Base-by-base conservation (phyloP, 2,888 invertebrate genomes). In the Tolmerus cingulatus region DNA sequence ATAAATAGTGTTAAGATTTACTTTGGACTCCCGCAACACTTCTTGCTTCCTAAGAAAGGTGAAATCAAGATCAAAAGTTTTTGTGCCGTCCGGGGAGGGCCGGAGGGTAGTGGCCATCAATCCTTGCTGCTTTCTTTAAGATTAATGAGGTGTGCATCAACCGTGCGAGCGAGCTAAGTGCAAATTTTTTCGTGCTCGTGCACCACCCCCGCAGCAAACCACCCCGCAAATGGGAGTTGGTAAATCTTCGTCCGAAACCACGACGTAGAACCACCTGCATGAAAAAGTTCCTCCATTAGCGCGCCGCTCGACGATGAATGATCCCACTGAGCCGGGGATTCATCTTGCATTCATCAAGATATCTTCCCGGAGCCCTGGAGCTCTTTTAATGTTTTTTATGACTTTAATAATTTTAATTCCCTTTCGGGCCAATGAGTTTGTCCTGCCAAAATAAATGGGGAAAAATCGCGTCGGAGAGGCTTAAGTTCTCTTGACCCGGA, bases 91-190 rank as follows among this genome's bases (percentile, higher is more conserved):
- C 23, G 12, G 9, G 19, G 23, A 66, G 12, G 23, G 23, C 19
- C 1, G 27, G 23, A 23, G 27, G 12, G 27, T 27, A 5, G 27
- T 66, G 19, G 66, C 66, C 66, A 66, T 66, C 66, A 66, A 66
- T 66, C 66, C 66, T 66, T 12, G 66, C 66, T 66, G 27, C 9
- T 23, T 66, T 66, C 66, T 66, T 27, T 12, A 51, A 79, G 79
- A 79, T 79, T 79, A 79, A 79, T 79, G 79, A 79, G 51, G 27
- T 79, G 79, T 79, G 79, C 51, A 79, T 23, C 51, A 79, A 34
- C 40, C 27, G 27, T 30, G 40, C 46, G 27, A 78, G 27, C 27
- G 27, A 79, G 46, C 30, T 79, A 51, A 79, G 79, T 79, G 66
- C 19, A 78, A 78, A 43, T 43, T 78, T 43, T 78, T 78, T 78